phyloP scores from a whole-genome alignment of 2,888 invertebrate genomes.

The Thymelicus lineola region DNA sequence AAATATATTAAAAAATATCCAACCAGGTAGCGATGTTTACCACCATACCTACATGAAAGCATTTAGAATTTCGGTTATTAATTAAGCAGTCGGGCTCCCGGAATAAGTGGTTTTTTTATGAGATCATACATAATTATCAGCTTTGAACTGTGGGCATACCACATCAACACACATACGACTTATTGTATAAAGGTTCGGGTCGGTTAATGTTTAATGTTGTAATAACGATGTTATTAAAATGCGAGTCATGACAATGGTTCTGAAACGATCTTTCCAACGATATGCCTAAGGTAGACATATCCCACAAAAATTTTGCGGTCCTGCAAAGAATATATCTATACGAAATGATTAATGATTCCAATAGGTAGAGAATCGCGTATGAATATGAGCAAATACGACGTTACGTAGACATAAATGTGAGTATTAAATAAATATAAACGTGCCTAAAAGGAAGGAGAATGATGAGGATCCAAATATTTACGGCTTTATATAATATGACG shows the following conservation, averaged over 20 bases:
- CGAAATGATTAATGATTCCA: slow-evolving; percentile 29
- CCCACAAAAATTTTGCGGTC: not conserved
- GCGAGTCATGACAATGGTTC: slow-evolving; percentile 4
- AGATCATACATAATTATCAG: too few relatives aligned
- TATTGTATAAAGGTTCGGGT: too few relatives aligned
- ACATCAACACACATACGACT: too few relatives aligned
- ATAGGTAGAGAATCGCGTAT: slow-evolving; percentile 20
- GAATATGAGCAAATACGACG: slow-evolving; percentile 31
- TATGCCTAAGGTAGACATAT: slow-evolving; percentile 6
- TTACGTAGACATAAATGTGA: slow-evolving; percentile 21
- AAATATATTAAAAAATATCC: too few relatives aligned
- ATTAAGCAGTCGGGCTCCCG: too few relatives aligned
- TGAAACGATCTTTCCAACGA: not conserved
- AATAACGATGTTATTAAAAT: not conserved
- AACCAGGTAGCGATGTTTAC: too few relatives aligned
- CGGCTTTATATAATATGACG: slow-evolving; percentile 40
- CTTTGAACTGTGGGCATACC: too few relatives aligned
- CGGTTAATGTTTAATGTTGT: too few relatives aligned
- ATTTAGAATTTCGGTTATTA: too few relatives aligned
- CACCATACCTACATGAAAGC: too few relatives aligned
- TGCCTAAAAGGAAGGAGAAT: slow-evolving; percentile 23
- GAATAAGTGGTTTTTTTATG: too few relatives aligned
- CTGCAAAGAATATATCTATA: slow-evolving; percentile 14
- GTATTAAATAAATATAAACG: slow-evolving; percentile 27
- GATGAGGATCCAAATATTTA: slow-evolving; percentile 33